Percentiles rank a stretch among this genome's conserved stretches.
Evolutionary conservation across 1,140 invertebrate species (phyloP).

Genomic region (Cydia pomonella): DNA sequence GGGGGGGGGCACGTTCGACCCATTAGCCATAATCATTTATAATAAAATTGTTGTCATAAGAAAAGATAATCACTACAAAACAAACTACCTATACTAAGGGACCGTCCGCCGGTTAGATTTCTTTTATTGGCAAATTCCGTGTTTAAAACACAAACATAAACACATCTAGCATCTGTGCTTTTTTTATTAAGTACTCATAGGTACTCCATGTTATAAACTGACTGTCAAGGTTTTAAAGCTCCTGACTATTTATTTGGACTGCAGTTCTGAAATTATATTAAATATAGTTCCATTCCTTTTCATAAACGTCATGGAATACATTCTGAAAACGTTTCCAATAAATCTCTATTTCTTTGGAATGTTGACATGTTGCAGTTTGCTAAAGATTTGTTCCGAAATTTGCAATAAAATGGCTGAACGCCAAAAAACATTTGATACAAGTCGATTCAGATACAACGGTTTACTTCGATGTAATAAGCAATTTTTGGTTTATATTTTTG

Average conservation of each 20-base stretch:
- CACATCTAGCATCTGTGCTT: too few species aligned
- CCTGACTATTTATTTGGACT: neutral
- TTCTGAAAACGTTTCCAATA: slow-evolving; percentile 18
- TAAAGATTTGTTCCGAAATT: slow-evolving; percentile 25
- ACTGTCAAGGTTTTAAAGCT: neutral
- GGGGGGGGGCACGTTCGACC: neutral
- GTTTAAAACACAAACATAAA: too few species aligned
- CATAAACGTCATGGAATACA: slow-evolving; percentile 3
- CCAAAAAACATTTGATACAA: slow-evolving; percentile 21
- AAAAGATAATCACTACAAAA: too few species aligned
- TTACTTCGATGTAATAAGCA: neutral
- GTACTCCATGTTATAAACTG: too few species aligned
- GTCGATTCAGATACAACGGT: slow-evolving; percentile 6
- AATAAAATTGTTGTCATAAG: too few species aligned
- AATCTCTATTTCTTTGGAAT: slow-evolving; percentile 17
- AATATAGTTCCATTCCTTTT: slow-evolving; percentile 9
- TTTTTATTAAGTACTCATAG: too few species aligned
- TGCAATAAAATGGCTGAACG: slow-evolving; percentile 29
- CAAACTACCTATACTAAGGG: too few species aligned
- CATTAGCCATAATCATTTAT: too few species aligned
- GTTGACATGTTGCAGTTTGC: slow-evolving; percentile 28
- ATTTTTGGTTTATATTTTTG: neutral
- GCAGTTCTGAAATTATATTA: neutral
- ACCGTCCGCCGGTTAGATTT: too few species aligned
- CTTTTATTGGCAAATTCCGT: too few species aligned